Evolutionary conservation across 2,113 vertebrate species (phyloP).

Genomic region (Spermophilus dauricus): DNA sequence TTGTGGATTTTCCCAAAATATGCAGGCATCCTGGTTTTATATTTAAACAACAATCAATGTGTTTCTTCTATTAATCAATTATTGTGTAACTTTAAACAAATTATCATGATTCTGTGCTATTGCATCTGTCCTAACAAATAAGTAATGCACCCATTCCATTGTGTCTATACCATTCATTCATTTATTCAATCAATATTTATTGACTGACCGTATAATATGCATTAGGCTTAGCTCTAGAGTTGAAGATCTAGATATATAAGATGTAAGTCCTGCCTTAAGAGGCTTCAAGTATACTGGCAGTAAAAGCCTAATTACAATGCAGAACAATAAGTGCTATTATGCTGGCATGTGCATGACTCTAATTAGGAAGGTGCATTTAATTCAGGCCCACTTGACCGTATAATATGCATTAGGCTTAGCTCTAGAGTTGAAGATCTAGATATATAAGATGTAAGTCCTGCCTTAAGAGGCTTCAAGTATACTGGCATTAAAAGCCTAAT

Average conservation of each 20-base stretch:
- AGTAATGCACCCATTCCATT: not conserved
- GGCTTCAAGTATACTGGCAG: not conserved
- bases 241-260: not conserved
- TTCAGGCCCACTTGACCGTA: not conserved
- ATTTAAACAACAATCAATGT: not conserved
- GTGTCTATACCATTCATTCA: not conserved
- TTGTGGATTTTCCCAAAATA: not conserved
- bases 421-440: not conserved
- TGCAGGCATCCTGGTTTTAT: not conserved
- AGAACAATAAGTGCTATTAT: not conserved
- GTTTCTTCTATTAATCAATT: not conserved
- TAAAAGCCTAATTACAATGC: constrained; percentile 54
- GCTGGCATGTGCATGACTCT: not conserved
- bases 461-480: not conserved
- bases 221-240: not conserved
- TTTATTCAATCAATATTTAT: not conserved
- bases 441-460: not conserved
- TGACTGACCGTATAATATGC: not conserved
- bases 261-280: not conserved
- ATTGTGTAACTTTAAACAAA: not conserved
- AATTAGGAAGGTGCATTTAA: constrained; percentile 63
- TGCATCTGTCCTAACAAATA: not conserved
- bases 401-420: not conserved
- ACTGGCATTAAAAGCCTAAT: constrained; percentile 34
- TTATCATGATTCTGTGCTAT: not conserved